A percentile compares a stretch with the other conserved stretches of the same genome.
These are phyloP conservation scores for Sesia apiformis DNA, from an alignment of 2,888 invertebrate species.

Conservation along the genomic window DNA sequence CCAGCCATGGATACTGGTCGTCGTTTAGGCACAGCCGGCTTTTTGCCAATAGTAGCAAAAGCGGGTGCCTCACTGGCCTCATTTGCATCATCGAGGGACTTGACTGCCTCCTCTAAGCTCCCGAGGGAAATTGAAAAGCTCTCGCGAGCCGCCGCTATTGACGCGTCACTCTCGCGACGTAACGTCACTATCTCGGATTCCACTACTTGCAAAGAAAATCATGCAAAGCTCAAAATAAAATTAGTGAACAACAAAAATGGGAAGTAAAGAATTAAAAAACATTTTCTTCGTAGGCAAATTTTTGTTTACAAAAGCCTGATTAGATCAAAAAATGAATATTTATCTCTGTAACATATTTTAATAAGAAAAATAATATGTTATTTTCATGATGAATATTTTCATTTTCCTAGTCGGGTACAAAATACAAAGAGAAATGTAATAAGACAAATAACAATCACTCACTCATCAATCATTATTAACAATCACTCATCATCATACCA, in stretches of 20 bases:
- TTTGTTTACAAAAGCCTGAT: too few species aligned
- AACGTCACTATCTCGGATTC: slow-evolving; percentile 71
- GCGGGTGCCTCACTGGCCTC: slow-evolving; percentile 49
- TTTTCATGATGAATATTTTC: too few species aligned
- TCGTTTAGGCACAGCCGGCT: slow-evolving; percentile 68
- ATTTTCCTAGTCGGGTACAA: too few species aligned
- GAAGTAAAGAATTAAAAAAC: slow-evolving; percentile 29
- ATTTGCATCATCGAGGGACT: slow-evolving; percentile 55
- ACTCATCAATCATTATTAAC: too few species aligned
- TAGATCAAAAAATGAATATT: too few species aligned
- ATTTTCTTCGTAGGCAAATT: neutral
- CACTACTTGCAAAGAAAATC: slow-evolving; percentile 25
- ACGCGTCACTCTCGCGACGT: slow-evolving; percentile 69
- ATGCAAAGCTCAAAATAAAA: slow-evolving; percentile 31
- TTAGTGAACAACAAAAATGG: slow-evolving; percentile 21
- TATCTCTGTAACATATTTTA: too few species aligned
- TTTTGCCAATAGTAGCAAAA: slow-evolving; percentile 65
- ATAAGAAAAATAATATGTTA: too few species aligned
- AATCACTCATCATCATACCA: too few species aligned
- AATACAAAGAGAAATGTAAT: too few species aligned
- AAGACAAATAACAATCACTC: too few species aligned
- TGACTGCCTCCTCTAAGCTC: slow-evolving; percentile 61
- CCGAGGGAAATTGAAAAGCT: slow-evolving; percentile 66
- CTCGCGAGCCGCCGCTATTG: slow-evolving; percentile 51
- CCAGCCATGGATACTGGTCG: slow-evolving; percentile 77